Evolutionary conservation across 2,113 vertebrate species (phyloP).

Genomic region (Pygoscelis antarcticus): DNA sequence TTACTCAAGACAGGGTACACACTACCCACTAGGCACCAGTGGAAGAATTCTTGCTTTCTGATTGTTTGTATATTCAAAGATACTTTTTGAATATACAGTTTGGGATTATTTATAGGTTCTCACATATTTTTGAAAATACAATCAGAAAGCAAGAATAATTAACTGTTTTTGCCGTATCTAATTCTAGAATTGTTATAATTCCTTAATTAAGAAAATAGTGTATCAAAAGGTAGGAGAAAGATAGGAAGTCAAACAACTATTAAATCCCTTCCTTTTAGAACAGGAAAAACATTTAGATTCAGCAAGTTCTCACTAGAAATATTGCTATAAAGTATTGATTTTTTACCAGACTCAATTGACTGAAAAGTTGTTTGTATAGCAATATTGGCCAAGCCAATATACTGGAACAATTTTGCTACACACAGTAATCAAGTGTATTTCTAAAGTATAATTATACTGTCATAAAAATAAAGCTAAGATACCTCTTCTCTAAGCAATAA

Average conservation of each 20-base stretch:
- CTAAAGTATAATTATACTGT: conserved; percentile 94
- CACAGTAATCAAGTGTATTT: conserved; percentile 89
- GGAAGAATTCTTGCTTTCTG: neutral
- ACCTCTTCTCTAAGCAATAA: conserved; percentile 83
- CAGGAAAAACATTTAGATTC: conserved; percentile 78
- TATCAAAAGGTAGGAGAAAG: conserved; percentile 34
- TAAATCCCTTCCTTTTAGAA: conserved; percentile 54
- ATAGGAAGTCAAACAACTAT: conserved; percentile 5
- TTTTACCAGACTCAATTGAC: conserved; percentile 92
- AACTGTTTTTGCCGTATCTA: neutral
- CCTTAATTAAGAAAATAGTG: conserved; percentile 3
- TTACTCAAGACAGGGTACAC: neutral
- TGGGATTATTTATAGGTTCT: neutral
- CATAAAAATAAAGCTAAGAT: conserved; percentile 94
- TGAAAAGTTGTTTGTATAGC: conserved; percentile 98
- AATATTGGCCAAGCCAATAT: conserved; percentile 92
- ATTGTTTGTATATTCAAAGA: neutral
- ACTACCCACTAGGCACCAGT: neutral
- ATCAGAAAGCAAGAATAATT: neutral
- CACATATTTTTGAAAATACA: neutral
- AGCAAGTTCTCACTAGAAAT: conserved; percentile 83
- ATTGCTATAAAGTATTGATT: conserved; percentile 90
- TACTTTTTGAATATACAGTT: neutral
- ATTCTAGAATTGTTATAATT: neutral
- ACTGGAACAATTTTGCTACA: conserved; percentile 85